Conservation (phyloP, 2,888 invertebrate genomes). For the Lithophane leautieri region DNA sequence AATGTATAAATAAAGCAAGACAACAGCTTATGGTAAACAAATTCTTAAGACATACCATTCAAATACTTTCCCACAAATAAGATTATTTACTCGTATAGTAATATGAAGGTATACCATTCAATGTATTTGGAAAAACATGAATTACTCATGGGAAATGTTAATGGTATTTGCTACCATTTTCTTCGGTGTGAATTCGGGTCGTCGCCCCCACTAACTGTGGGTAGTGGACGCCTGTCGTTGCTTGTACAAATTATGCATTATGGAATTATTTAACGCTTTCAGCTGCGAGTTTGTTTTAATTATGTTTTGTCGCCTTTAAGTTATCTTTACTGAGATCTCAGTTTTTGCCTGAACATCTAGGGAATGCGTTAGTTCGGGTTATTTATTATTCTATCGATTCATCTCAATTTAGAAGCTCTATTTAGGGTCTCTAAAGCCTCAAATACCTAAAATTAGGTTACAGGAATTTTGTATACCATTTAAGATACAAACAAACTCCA, state of each 20-base stretch:
- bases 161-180: constrained; percentile 76
- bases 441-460: background rate
- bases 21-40: constrained; percentile 10
- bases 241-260: constrained; percentile 50
- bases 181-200: constrained; percentile 73
- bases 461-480: constrained; percentile 22
- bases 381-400: background rate
- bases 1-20: background rate
- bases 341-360: background rate
- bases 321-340: background rate
- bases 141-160: constrained; percentile 80
- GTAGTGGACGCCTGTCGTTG: constrained; percentile 23
- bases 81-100: constrained; percentile 44
- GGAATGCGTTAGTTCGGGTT: background rate
- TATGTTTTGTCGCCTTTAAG: constrained; percentile 6
- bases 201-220: constrained; percentile 57
- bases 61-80: constrained; percentile 41
- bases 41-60: constrained; percentile 8
- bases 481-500: constrained; percentile 32
- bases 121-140: constrained; percentile 77
- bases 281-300: constrained; percentile 13
- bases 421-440: background rate
- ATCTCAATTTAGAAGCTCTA: background rate
- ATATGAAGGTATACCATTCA: constrained; percentile 51
- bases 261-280: constrained; percentile 39